phyloP scores from a whole-genome alignment of 2,888 invertebrate species.

The Catocala fraxini region DNA sequence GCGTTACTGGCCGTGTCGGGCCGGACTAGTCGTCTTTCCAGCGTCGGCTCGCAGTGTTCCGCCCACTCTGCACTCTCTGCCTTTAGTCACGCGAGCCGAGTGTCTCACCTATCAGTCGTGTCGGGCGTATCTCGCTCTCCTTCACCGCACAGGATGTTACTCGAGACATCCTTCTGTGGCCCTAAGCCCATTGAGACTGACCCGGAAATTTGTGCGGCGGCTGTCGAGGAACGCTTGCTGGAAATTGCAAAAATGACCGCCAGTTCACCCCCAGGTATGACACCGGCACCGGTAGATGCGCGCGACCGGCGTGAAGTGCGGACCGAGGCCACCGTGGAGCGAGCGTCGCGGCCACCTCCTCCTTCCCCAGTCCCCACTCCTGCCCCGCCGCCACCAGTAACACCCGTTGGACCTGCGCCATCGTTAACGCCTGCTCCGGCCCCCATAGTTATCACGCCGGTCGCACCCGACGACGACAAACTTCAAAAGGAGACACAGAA shows the following conservation, averaged over 20 bases:
- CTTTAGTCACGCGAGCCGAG: slow-evolving; percentile 59
- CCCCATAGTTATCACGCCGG: background rate
- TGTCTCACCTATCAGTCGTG: slow-evolving; percentile 79
- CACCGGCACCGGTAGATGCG: slow-evolving; percentile 58
- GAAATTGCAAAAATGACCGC: slow-evolving; percentile 72
- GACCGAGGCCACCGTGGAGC: slow-evolving; percentile 75
- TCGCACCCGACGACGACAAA: slow-evolving; percentile 65
- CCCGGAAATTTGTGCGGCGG: slow-evolving; percentile 82
- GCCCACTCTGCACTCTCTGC: slow-evolving; percentile 83
- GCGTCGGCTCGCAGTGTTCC: slow-evolving; percentile 94
- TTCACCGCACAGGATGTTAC: slow-evolving; percentile 96
- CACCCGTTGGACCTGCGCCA: slow-evolving; percentile 28
- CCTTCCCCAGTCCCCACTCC: slow-evolving; percentile 13
- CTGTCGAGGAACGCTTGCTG: slow-evolving; percentile 77
- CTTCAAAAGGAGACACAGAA: slow-evolving; percentile 69
- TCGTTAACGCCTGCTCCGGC: slow-evolving; percentile 16
- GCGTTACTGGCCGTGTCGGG: slow-evolving; percentile 92
- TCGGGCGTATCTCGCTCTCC: slow-evolving; percentile 91
- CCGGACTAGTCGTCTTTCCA: slow-evolving; percentile 91
- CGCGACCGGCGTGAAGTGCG: slow-evolving; percentile 74
- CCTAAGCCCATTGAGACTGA: slow-evolving; percentile 90
- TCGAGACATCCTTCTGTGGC: slow-evolving; percentile 97
- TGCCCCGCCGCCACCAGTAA: slow-evolving; percentile 35
- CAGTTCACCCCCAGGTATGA: slow-evolving; percentile 26
- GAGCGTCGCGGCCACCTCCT: slow-evolving; percentile 30